Base-by-base conservation (phyloP, 2,797 vertebrate species). In the Erethizon dorsatum region DNA sequence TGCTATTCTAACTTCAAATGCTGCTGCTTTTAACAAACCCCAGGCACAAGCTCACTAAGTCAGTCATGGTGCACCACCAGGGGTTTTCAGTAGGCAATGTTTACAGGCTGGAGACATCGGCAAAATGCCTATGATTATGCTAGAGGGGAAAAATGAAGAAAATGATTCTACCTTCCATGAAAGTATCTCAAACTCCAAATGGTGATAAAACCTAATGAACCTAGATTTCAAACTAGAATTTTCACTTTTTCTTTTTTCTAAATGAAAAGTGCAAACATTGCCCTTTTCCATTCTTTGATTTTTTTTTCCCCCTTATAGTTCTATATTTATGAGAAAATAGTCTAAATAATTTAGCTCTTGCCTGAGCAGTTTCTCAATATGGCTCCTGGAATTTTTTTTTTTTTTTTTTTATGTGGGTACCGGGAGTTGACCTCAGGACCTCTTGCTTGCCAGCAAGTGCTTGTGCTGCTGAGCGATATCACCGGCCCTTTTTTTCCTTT, bases 161-260 rank as follows among this genome's bases (percentile, higher is more conserved):
- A 96, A 97, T 18, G 41, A 69, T 45, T 12, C 11, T 75, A 45
- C 77, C 71, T 96, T 92, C 89, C 57, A 88, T 69, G 83, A 97
- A 98, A 98, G 85, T 0, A 93, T 83, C 33, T 91, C 85, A 95
- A 84, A 96, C 61, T 67, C 61, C 91, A 96, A 31, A 63, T 61
- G 47, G 12, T 85, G 77, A 56, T 67, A 93, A 96, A 89, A 96
- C 15, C 57, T 52, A 94, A 90, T 63, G 94, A 95, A 97, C 90
- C 90, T 80, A 92, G 96, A 97, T 97, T 97, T 91, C n/a, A 85
- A 31, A 69, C 54, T 82, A 61, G 57, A 84, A 57, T 85, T 63
- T 88, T 94, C 15, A 61, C 61, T 52, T 87, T 9, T 61, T n/a
- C 56, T 31, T 26, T 89, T 95, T 90, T 84, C 75, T 91, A 73